Evolutionary conservation across 1,140 invertebrate genomes (phyloP).

Genomic region (Chlorops oryzae): DNA sequence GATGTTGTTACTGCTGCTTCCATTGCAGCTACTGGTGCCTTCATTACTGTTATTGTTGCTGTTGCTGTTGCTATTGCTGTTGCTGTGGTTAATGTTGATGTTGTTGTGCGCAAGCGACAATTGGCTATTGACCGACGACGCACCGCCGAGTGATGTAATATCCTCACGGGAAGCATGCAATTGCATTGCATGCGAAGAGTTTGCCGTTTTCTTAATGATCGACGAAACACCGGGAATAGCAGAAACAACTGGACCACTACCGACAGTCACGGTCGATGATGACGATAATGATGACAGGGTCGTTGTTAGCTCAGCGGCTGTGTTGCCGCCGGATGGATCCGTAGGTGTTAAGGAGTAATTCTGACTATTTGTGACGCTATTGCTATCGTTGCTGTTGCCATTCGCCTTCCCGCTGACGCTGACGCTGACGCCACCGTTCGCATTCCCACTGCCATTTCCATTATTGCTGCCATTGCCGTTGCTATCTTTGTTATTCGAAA

Average conservation of each 20-base stretch:
- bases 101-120: conserved; percentile 2
- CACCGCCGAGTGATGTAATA: conserved; percentile 32
- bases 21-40: background rate
- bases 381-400: conserved; percentile 11
- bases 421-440: too few relatives aligned
- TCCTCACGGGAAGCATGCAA: conserved; percentile 35
- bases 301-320: background rate
- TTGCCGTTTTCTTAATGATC: conserved; percentile 22
- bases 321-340: background rate
- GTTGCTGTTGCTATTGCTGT: conserved; percentile 9
- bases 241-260: background rate
- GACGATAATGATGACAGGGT: conserved; percentile 9
- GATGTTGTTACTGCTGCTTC: conserved; percentile 5
- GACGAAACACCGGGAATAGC: background rate
- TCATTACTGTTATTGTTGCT: background rate
- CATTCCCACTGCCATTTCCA: conserved; percentile 27
- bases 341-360: background rate
- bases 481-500: conserved; percentile 22
- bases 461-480: conserved; percentile 21
- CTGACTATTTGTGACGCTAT: conserved; percentile 8
- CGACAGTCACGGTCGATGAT: conserved; percentile 18
- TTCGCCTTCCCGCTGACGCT: conserved; percentile 16
- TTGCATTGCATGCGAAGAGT: background rate
- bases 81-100: conserved; percentile 17
- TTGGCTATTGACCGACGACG: conserved; percentile 3